Conservation (phyloP, 2,113 vertebrate genomes). For the Crotalus horridus region DNA sequence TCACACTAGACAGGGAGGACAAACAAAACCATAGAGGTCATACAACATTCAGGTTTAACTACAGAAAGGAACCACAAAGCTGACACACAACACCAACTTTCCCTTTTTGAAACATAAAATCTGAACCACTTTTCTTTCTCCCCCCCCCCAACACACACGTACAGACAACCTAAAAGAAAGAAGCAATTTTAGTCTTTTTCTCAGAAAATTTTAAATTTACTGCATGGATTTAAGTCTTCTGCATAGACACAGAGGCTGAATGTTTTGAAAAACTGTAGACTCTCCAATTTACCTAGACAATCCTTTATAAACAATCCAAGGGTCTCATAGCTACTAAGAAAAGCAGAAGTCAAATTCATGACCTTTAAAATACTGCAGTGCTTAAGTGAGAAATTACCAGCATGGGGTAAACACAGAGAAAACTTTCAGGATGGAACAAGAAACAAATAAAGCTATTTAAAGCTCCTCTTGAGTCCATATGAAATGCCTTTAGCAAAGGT, state of each 20-base stretch:
- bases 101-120: neutral
- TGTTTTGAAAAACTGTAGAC: neutral
- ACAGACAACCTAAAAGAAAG: neutral
- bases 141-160: neutral
- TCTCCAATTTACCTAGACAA: neutral
- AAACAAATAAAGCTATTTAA: neutral
- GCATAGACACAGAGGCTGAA: neutral
- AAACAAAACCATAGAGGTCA: neutral
- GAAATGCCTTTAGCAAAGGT: neutral
- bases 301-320: neutral
- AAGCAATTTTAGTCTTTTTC: neutral
- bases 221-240: neutral
- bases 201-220: neutral
- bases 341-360: neutral
- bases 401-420: neutral
- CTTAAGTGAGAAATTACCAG: neutral
- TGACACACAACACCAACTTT: neutral
- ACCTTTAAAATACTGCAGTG: neutral
- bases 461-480: neutral
- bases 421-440: neutral
- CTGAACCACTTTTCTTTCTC: neutral
- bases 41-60: neutral
- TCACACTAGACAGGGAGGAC: slow-evolving; percentile 27
- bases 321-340: neutral
- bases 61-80: neutral